These are phyloP conservation scores for Menidia menidia DNA, from an alignment of 2,797 vertebrate genomes.

Conservation along the genomic window DNA sequence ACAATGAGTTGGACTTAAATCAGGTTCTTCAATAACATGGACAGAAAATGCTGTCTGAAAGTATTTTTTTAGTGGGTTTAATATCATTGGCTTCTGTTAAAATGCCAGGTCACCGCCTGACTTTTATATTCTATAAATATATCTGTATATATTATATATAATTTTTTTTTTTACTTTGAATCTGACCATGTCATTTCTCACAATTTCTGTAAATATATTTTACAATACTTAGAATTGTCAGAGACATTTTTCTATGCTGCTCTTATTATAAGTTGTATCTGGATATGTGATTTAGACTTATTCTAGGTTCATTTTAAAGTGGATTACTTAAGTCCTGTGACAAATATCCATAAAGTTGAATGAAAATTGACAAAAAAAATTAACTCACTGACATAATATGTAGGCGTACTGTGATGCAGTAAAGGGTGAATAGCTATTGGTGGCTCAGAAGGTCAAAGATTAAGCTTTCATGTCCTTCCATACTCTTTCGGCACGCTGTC, in stretches of 20 bases:
- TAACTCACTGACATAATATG: slow-evolving; percentile 36
- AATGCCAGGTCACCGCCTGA: slow-evolving; percentile 37
- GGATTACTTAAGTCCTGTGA: slow-evolving; percentile 1
- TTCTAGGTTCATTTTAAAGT: slow-evolving; percentile 10
- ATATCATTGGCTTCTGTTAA: slow-evolving; percentile 37
- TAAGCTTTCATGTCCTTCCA: slow-evolving; percentile 56
- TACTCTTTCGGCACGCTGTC: slow-evolving; percentile 54
- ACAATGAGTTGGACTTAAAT: slow-evolving; percentile 46
- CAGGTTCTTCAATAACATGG: slow-evolving; percentile 42
- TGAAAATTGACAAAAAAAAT: not conserved
- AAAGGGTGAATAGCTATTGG: slow-evolving; percentile 68
- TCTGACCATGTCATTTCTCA: not conserved
- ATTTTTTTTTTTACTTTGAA: not conserved
- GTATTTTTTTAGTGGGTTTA: slow-evolving; percentile 7
- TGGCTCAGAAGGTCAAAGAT: slow-evolving; percentile 67
- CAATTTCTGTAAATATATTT: not conserved
- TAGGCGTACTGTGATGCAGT: slow-evolving; percentile 30
- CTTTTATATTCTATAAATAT: slow-evolving; percentile 3
- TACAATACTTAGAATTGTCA: not conserved
- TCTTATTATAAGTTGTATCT: not conserved
- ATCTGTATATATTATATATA: not conserved
- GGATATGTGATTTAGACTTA: not conserved
- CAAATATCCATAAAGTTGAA: not conserved
- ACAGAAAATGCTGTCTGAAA: slow-evolving; percentile 9
- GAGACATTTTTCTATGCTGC: not conserved